phyloP scores from a whole-genome alignment of 2,113 vertebrate species.

The Felis catus region DNA sequence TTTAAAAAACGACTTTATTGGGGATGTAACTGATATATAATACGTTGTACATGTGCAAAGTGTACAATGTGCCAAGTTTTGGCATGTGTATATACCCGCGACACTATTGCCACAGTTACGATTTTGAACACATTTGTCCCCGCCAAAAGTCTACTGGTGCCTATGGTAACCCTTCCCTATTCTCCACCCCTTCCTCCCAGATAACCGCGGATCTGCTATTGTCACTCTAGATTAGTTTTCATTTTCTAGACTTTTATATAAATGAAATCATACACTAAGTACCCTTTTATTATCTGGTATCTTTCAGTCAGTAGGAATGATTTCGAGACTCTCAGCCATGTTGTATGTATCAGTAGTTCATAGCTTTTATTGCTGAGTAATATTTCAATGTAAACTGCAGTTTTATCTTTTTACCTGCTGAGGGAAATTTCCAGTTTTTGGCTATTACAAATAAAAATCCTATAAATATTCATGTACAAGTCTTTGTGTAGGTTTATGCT shows the following conservation, averaged over 20 bases:
- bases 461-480: not conserved
- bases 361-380: not conserved
- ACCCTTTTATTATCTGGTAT: not conserved
- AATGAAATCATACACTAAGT: not conserved
- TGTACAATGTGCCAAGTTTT: not conserved
- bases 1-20: not conserved
- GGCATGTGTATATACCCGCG: not conserved
- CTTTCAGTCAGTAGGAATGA: not conserved
- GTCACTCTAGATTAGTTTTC: not conserved
- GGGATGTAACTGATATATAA: not conserved
- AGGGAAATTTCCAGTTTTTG: not conserved
- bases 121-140: not conserved
- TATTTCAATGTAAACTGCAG: not conserved
- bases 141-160: not conserved
- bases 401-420: not conserved
- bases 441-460: not conserved
- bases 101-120: not conserved
- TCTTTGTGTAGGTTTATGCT: not conserved
- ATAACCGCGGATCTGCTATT: not conserved
- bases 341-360: not conserved
- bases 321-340: not conserved
- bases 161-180: not conserved
- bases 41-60: not conserved
- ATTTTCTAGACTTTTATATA: slow-evolving; percentile 1
- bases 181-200: not conserved